Percentiles rank a stretch among this genome's conserved stretches.
Evolutionary conservation across 1,140 invertebrate genomes (phyloP).

Genomic region (Pteromalus puparum): DNA sequence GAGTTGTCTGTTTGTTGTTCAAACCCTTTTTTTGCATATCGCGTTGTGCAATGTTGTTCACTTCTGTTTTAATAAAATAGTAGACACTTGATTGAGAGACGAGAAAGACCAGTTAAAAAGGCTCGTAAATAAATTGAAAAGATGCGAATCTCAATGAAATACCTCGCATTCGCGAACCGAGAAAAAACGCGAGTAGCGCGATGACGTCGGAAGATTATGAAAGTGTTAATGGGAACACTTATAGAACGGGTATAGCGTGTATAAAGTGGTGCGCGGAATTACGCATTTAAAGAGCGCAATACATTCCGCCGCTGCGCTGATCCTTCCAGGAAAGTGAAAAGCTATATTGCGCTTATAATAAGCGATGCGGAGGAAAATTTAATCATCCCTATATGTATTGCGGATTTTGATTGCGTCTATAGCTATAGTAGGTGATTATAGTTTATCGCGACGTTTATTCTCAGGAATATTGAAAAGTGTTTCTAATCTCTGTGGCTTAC

Average conservation of each 20-base stretch:
- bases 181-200: neutral
- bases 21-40: neutral
- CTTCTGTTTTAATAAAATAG: too few relatives aligned
- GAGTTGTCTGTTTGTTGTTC: too few relatives aligned
- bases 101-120: too few relatives aligned
- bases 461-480: too few relatives aligned
- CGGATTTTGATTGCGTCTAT: neutral
- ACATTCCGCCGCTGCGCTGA: neutral
- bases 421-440: neutral
- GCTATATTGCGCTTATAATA: neutral
- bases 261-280: neutral
- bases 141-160: neutral
- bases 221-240: slow-evolving; percentile 24
- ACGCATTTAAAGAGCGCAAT: neutral
- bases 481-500: neutral
- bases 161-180: neutral
- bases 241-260: neutral
- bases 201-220: slow-evolving; percentile 19
- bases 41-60: too few relatives aligned
- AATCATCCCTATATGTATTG: neutral
- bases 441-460: neutral
- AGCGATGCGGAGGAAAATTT: neutral
- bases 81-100: too few relatives aligned
- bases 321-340: slow-evolving; percentile 10
- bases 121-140: too few relatives aligned